Evolutionary conservation across 2,797 vertebrate species (phyloP), one percentile per base, ranked within the genome.

Genomic region (Bradypodion pumilum): DNA sequence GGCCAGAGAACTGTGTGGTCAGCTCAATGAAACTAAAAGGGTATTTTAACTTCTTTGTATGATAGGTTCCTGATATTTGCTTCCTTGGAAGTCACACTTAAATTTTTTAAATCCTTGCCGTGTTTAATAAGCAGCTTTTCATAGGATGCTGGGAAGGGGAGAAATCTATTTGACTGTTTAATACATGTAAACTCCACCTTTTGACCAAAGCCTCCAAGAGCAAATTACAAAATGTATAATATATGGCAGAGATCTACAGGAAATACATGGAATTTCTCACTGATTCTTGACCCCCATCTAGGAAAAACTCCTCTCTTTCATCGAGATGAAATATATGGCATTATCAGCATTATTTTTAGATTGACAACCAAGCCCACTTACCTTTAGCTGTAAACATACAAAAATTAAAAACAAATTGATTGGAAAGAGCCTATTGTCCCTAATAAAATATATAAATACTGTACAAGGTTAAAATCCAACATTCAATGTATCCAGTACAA

Each of bases 361-460:
- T 49, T 16, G 25, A 77, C 27, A 44, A 35, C 7, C 76, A 78
- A 80, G 85, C n/a, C 10, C n/a, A 21, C 1, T 23, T 87, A n/a
- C 12, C 77, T 86, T 68, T 35, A 42, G 0, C 1, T 77, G 82
- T 84, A 80, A 52, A 0, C 72, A 13, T 19, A 60, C 44, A 2
- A 66, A 69, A 82, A 65, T 40, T 12, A 78, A 72, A 25, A 56
- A 7, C 73, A 62, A 59, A 44, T 80, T 86, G 0, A 49, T 23
- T 74, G 80, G 49, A 85, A 72, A 83, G 74, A 63, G 72, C 63
- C 70, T 0, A 0, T 76, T 81, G 66, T 25, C 49, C 78, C 13
- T 9, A 83, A 83, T 69, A 90, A 93, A 91, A 87, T 83, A 88
- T 93, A 88, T 77, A 21, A 21, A 68, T 68, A 66, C n/a, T n/a